Evolutionary conservation across 2,888 invertebrate genomes (phyloP).

Genomic region (Agriopis aurantiaria): DNA sequence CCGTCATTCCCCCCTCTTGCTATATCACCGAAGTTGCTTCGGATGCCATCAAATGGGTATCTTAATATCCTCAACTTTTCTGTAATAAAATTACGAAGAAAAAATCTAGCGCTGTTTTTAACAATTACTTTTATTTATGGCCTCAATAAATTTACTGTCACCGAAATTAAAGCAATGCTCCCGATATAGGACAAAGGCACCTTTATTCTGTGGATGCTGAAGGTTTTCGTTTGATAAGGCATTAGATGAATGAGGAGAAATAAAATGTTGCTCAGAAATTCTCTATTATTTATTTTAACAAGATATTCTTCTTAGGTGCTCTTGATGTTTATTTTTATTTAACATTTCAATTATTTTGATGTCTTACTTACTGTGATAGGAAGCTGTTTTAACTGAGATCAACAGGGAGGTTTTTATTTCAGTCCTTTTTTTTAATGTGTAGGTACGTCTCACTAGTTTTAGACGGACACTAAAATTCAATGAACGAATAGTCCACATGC

Average conservation of each 20-base stretch:
- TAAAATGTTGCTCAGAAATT: slow-evolving; percentile 40
- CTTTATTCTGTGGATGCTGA: slow-evolving; percentile 66
- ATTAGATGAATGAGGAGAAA: slow-evolving; percentile 44
- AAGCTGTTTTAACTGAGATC: background rate
- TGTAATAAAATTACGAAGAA: slow-evolving; percentile 79
- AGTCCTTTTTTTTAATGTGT: background rate
- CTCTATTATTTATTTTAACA: slow-evolving; percentile 39
- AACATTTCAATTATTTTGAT: background rate
- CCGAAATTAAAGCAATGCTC: slow-evolving; percentile 70
- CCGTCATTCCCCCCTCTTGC: slow-evolving; percentile 63
- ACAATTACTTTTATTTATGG: slow-evolving; percentile 82
- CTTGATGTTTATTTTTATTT: background rate
- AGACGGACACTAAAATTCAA: too few species aligned
- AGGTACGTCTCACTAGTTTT: too few species aligned
- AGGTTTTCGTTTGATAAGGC: slow-evolving; percentile 51
- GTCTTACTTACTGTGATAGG: background rate
- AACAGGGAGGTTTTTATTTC: too few species aligned
- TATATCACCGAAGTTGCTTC: slow-evolving; percentile 66
- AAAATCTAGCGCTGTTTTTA: slow-evolving; percentile 75
- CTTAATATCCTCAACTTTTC: slow-evolving; percentile 74
- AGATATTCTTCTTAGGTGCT: slow-evolving; percentile 24
- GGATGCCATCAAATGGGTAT: slow-evolving; percentile 66
- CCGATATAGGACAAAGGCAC: slow-evolving; percentile 66
- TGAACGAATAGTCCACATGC: too few species aligned
- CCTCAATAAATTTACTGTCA: slow-evolving; percentile 78